Evolutionary conservation across 2,888 invertebrate genomes (phyloP), one percentile per base, ranked within the genome.

Genomic region (Blastobasis adustella): DNA sequence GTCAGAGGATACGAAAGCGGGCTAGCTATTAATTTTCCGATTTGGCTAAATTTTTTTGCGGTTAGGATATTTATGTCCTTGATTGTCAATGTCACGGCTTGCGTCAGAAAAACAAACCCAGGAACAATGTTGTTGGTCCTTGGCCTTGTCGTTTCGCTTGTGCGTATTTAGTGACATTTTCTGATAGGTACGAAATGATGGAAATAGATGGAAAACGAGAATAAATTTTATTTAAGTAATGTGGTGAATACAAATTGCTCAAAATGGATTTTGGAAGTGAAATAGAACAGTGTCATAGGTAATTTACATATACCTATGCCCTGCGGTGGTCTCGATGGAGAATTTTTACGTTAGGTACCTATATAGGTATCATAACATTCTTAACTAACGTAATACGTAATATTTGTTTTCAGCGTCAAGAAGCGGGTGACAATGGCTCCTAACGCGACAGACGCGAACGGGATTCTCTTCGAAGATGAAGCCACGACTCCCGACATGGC

Each of bases 391-490:
- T 43, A 9, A 43, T 10, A 10, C 6, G 7, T 44, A 10, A 44
- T 58, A 63, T 44, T 23, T 23, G 23, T 60, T 66, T 63, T 47
- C 56, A 74, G 71, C 54, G 50, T 58, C 44, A 49, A 60, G 50
- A 60, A 65, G 40, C 52, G 52, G 46, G 54, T 39, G 44, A 76
- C 58, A 58, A 89, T 89, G 89, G 81, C 89, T 56, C 89, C 89
- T 36, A 87, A 89, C 54, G 71, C 73, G 6, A 66, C 78, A 39
- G 86, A 85, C 46, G 76, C 67, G 10, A 89, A 86, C 51, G 89
- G 89, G 9, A 85, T 89, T 5, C 69, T 89, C 37, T 89, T 88
- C 56, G 89, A 89, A 63, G 77, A 71, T 37, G 89, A 89, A 54
- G 89, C 85, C 8, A 75, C 76, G 0, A 89, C 89, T 7, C 78